Conservation (phyloP, 2,113 vertebrate species). For the Pelodiscus sinensis region DNA sequence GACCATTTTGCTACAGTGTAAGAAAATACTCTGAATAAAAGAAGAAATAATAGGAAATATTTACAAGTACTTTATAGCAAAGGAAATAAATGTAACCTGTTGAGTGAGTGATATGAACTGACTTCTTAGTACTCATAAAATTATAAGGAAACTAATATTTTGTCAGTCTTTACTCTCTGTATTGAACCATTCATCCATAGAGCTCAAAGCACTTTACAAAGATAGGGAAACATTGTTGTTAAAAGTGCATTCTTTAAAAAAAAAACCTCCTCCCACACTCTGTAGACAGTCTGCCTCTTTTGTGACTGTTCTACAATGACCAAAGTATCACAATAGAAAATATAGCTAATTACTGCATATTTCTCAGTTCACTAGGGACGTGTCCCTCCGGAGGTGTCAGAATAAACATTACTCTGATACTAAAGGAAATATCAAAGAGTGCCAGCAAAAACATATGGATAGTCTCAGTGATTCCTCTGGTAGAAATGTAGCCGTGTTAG, state of each 20-base stretch:
- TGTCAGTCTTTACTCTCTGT: rapidly evolving
- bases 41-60: background rate
- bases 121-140: background rate
- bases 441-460: no score
- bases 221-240: background rate
- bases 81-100: background rate
- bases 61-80: background rate
- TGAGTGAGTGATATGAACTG: background rate
- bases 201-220: background rate
- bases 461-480: background rate
- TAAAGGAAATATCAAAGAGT: background rate
- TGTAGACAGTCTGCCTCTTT: background rate
- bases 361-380: background rate
- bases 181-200: background rate
- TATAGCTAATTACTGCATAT: background rate
- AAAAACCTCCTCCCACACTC: background rate
- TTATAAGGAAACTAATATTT: background rate
- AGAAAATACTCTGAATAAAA: background rate
- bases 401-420: background rate
- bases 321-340: background rate
- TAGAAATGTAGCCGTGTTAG: no score
- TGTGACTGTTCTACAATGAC: background rate
- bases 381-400: no score
- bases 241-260: background rate
- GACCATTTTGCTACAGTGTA: background rate